A percentile compares a stretch with the other conserved stretches of the same genome.
Evolutionary conservation across 1,140 invertebrate species (phyloP).

Genomic region (Ctenoplectra terminalis): DNA sequence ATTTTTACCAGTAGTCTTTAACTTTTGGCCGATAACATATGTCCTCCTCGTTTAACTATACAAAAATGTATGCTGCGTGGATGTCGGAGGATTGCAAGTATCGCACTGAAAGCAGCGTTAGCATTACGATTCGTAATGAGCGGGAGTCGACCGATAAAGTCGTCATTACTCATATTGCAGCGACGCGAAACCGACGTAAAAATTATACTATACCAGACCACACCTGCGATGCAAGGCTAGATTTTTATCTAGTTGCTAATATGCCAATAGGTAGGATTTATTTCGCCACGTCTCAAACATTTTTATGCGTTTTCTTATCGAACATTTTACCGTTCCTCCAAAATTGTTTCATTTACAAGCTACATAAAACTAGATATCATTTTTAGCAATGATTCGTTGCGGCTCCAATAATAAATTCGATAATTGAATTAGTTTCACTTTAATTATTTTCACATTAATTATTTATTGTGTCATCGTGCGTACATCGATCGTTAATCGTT

Average conservation of each 20-base stretch:
- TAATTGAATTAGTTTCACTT: background rate
- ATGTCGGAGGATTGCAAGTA: too few relatives aligned
- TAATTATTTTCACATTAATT: too few relatives aligned
- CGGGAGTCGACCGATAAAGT: constrained; percentile 64
- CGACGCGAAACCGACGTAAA: constrained; percentile 54
- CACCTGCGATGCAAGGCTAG: constrained; percentile 73
- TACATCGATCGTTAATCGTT: background rate
- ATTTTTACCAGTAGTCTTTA: too few relatives aligned
- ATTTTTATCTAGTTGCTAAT: constrained; percentile 67
- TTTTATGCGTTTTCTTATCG: constrained; percentile 17
- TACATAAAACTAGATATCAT: background rate
- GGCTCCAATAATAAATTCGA: background rate
- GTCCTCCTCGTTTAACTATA: too few relatives aligned
- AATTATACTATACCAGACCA: constrained; percentile 64
- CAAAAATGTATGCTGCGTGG: too few relatives aligned
- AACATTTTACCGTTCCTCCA: background rate
- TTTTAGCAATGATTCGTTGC: background rate
- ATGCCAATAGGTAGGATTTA: constrained; percentile 60
- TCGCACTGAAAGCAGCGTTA: too few relatives aligned
- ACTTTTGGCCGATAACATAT: too few relatives aligned
- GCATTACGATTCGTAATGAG: constrained; percentile 53
- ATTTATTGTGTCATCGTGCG: background rate
- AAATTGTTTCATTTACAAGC: background rate
- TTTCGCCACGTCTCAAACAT: constrained; percentile 45
- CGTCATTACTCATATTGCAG: constrained; percentile 60